Conservation (phyloP, 2,113 vertebrate species). For the Heterotilapia buettikoferi region DNA sequence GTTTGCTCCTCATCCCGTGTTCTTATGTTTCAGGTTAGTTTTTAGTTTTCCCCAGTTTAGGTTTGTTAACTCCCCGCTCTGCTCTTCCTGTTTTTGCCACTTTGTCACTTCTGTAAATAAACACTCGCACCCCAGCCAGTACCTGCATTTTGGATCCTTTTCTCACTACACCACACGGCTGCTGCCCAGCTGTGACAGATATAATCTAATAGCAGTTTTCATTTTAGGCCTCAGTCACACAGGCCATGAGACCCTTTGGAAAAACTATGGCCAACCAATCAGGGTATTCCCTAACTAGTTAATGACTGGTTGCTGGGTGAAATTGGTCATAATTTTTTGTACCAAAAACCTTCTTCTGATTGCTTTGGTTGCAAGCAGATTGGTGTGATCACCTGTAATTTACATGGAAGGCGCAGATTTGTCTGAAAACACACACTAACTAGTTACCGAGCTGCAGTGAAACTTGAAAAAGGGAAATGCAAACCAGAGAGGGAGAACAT, state of each 20-base stretch:
- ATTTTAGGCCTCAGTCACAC: not conserved
- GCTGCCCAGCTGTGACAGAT: too few species aligned
- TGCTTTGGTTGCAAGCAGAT: not conserved
- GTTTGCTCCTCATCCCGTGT: too few species aligned
- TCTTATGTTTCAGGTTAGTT: too few species aligned
- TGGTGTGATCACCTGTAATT: not conserved
- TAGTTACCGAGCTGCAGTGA: not conserved
- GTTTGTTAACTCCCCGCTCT: too few species aligned
- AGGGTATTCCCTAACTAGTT: not conserved
- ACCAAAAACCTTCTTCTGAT: not conserved
- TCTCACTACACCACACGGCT: too few species aligned
- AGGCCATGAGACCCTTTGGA: not conserved
- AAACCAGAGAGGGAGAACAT: not conserved
- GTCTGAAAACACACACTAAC: not conserved
- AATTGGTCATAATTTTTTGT: too few species aligned
- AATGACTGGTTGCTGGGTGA: not conserved
- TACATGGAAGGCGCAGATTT: not conserved
- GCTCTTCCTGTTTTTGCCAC: too few species aligned
- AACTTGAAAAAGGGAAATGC: not conserved
- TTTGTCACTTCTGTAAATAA: too few species aligned
- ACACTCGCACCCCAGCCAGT: too few species aligned
- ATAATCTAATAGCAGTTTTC: not conserved
- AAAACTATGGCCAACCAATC: not conserved
- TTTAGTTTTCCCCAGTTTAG: too few species aligned
- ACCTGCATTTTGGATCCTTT: too few species aligned